Conservation (phyloP, 92 coral and sea anemone species). For the Pocillopora grandis region DNA sequence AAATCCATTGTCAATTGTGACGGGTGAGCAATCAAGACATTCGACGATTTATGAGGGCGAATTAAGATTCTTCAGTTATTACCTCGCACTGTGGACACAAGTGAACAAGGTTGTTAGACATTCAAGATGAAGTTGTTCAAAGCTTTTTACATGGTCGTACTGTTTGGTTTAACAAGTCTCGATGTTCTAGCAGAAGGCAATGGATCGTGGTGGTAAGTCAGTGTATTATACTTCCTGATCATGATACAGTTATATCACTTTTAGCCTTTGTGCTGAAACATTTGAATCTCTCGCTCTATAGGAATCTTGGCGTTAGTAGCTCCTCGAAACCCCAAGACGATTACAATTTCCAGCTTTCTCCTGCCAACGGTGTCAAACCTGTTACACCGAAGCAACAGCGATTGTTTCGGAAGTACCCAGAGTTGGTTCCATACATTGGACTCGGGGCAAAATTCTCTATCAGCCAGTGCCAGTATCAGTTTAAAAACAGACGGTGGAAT, state of each 20-base stretch:
- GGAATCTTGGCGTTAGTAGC: conserved; percentile 63
- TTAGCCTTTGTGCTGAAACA: not conserved
- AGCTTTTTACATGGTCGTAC: conserved; percentile 23
- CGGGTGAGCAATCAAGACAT: conserved; percentile 58
- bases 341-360: conserved; percentile 80
- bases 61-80: conserved; percentile 37
- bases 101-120: conserved; percentile 31
- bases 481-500: conserved; percentile 85
- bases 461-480: conserved; percentile 92
- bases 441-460: conserved; percentile 82
- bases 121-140: conserved; percentile 22
- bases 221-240: conserved; percentile 14
- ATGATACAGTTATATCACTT: conserved; percentile 29
- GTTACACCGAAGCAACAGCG: conserved; percentile 79
- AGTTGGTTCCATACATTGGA: conserved; percentile 78
- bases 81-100: conserved; percentile 29
- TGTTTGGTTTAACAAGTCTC: conserved; percentile 49
- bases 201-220: conserved; percentile 76
- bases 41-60: conserved; percentile 61
- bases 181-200: conserved; percentile 42
- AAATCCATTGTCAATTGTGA: conserved; percentile 85
- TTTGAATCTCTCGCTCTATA: not conserved
- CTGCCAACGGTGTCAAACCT: conserved; percentile 81
- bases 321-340: conserved; percentile 34
- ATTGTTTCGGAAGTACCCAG: conserved; percentile 74